Percentiles rank a stretch among this genome's conserved stretches.
phyloP scores from a whole-genome alignment of 2,113 vertebrate species.

The Dromiciops gliroides region DNA sequence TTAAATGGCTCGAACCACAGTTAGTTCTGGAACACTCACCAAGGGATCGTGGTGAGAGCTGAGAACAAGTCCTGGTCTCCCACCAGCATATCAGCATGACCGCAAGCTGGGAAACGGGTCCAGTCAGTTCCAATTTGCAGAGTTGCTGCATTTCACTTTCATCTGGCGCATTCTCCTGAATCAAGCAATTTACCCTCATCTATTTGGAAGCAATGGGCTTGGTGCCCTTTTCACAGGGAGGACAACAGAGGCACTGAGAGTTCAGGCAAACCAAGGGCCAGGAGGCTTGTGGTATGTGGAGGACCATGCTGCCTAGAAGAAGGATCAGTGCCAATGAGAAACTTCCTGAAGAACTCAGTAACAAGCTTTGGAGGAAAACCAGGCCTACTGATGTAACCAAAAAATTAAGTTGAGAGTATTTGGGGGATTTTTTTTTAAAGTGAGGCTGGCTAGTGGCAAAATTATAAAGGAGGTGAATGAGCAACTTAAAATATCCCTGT shows the following conservation, averaged over 20 bases:
- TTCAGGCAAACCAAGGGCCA: neutral
- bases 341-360: neutral
- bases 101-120: neutral
- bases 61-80: neutral
- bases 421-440: neutral
- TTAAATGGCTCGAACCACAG: neutral
- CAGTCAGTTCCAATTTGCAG: neutral
- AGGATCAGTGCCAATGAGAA: neutral
- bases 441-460: neutral
- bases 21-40: neutral
- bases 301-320: fast-evolving
- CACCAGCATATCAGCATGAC: neutral
- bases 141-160: neutral
- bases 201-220: neutral
- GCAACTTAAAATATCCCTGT: neutral
- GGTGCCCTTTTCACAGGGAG: neutral
- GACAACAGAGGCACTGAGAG: too few relatives aligned
- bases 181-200: neutral
- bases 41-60: constrained; percentile 16
- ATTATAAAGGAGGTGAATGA: neutral
- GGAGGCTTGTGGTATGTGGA: neutral
- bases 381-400: fast-evolving
- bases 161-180: neutral
- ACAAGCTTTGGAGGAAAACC: neutral
- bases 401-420: neutral